Base-by-base conservation (phyloP, 2,888 invertebrate species). In the Cerastis leucographa region DNA sequence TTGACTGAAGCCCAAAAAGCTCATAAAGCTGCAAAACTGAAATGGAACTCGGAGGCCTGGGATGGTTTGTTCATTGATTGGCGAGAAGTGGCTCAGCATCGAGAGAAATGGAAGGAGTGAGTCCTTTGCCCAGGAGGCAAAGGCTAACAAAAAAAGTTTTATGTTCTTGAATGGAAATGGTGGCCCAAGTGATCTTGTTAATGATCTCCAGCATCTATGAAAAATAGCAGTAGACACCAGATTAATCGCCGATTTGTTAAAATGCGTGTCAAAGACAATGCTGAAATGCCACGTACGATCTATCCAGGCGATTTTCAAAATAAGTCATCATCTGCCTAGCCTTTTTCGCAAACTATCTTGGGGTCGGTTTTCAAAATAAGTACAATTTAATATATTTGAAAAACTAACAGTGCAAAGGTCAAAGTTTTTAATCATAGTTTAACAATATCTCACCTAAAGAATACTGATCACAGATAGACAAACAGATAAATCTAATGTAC, bases 401-500 rank as follows among this genome's bases (percentile, higher is more conserved):
- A 46, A 7, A 6, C 40, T 12, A 40, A 12, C 17, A 29, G 2
- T 12, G 6, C 7, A 42, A 2, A 22, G 35, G 44, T 54, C 35
- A 64, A 54, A 17, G 17, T 17, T 44, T 44, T 8, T 40, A 46
- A 29, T 44, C 42, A 29, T 46, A 65, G 7, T 66, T 40, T 29
- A 49, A 22, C n/a, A 8, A 80, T 44, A 67, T 35, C 35, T 59
- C 14, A 49, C 22, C 3, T 46, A n/a, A 17, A 9, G 1, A 56
- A 56, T 19, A 64, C 56, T 22, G 29, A 12, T 9, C 25, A 68
- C n/a, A 54, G n/a, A 51, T 54, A 68, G 54, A 66, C 9, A 49
- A 66, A 42, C 25, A 78, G 3, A 78, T 70, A 83, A 70, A 78
- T 71, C 46, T 0, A 46, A 40, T 46, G 14, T 35, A 35, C 59